These are phyloP conservation scores for Gnatocerus cornutus DNA, from an alignment of 2,888 invertebrate species.

Conservation along the genomic window DNA sequence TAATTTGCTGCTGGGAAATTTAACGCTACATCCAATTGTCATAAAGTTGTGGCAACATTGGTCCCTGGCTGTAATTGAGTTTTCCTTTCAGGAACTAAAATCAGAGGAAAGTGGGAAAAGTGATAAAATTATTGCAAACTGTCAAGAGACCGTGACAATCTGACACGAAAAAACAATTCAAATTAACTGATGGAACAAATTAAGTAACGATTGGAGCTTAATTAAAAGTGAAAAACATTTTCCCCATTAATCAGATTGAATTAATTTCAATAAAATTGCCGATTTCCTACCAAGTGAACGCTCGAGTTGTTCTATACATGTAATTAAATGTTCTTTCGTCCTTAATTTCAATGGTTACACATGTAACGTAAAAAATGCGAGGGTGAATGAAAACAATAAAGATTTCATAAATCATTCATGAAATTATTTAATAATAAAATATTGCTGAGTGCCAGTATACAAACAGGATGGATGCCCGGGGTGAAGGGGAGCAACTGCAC, in stretches of 20 bases:
- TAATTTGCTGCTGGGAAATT: constrained; percentile 29
- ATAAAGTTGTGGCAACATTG: constrained; percentile 22
- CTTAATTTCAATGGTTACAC: not conserved
- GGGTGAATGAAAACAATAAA: not conserved
- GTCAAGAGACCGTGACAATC: too few relatives aligned
- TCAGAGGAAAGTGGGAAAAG: too few relatives aligned
- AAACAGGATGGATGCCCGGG: constrained; percentile 24
- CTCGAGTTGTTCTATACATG: not conserved
- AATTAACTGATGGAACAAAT: too few relatives aligned
- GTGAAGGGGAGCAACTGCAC: constrained; percentile 31
- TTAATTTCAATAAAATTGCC: too few relatives aligned
- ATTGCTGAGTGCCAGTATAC: constrained; percentile 24
- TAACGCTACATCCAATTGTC: constrained; percentile 37
- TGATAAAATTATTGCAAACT: too few relatives aligned
- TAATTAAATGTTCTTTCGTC: not conserved
- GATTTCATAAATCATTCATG: constrained; percentile 20
- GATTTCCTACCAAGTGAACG: too few relatives aligned
- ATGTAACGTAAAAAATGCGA: not conserved
- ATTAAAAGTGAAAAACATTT: too few relatives aligned
- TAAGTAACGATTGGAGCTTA: too few relatives aligned
- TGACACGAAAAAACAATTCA: too few relatives aligned
- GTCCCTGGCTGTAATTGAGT: constrained; percentile 26
- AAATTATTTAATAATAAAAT: constrained; percentile 37
- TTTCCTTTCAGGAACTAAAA: not conserved
- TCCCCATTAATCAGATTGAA: too few relatives aligned